These are phyloP conservation scores for Volucella zonaria DNA, from an alignment of 2,888 invertebrate species.

Conservation along the genomic window DNA sequence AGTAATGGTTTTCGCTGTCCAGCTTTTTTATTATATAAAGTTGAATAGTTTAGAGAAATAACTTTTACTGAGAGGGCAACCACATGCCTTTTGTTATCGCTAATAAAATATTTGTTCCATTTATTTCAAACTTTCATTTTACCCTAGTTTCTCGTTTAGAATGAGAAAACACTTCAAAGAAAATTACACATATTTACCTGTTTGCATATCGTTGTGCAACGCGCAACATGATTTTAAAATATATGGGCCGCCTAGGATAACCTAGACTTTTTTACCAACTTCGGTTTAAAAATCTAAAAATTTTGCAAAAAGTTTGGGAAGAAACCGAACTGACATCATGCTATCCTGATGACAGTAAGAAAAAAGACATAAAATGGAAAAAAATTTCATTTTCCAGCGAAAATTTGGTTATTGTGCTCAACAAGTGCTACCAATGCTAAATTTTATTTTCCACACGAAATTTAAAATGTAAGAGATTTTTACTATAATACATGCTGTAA, in stretches of 20 bases:
- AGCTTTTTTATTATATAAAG: slow-evolving; percentile 76
- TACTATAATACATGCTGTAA: no score
- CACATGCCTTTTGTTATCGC: slow-evolving; percentile 74
- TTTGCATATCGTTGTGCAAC: slow-evolving; percentile 47
- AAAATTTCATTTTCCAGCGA: no score
- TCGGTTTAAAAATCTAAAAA: slow-evolving; percentile 1
- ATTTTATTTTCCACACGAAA: no score
- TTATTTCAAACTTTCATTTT: slow-evolving; percentile 9
- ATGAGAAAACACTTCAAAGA: background rate
- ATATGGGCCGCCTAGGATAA: background rate
- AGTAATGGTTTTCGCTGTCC: slow-evolving; percentile 63
- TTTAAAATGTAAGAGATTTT: no score
- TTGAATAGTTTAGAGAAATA: slow-evolving; percentile 79
- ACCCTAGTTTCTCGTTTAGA: background rate
- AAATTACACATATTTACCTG: slow-evolving; percentile 49
- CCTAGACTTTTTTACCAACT: slow-evolving; percentile 2
- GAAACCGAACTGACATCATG: slow-evolving; percentile 62
- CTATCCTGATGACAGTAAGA: slow-evolving; percentile 35
- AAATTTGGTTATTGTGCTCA: no score
- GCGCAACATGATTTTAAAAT: slow-evolving; percentile 50
- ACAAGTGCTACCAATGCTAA: no score
- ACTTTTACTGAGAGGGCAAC: slow-evolving; percentile 79
- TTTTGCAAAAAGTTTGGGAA: slow-evolving; percentile 24
- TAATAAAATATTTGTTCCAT: slow-evolving; percentile 8
- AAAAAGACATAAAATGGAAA: background rate